Percentiles rank a stretch among this genome's conserved stretches.
phyloP scores from a whole-genome alignment of 1,140 invertebrate species.

The Drosophila watanabei region DNA sequence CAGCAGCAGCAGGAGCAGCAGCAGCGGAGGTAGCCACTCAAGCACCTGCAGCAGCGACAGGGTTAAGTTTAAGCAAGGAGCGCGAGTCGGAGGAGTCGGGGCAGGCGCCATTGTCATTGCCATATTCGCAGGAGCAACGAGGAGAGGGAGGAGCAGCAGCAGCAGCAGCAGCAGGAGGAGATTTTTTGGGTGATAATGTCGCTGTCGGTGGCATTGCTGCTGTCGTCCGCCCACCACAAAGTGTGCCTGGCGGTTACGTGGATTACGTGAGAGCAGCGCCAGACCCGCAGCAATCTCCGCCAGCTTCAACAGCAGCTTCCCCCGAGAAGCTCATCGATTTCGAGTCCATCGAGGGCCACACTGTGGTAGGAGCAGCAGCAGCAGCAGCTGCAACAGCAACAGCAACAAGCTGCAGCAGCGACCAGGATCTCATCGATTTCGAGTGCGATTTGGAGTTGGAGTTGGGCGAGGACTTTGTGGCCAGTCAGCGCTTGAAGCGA shows the following conservation, averaged over 20 bases:
- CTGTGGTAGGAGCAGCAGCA: not conserved
- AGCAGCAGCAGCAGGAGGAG: not conserved
- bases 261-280: slow-evolving; percentile 64
- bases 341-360: slow-evolving; percentile 44
- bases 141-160: slow-evolving; percentile 12
- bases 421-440: slow-evolving; percentile 77
- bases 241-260: slow-evolving; percentile 69
- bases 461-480: slow-evolving; percentile 75
- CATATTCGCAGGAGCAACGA: slow-evolving; percentile 37
- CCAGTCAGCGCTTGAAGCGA: slow-evolving; percentile 77
- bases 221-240: slow-evolving; percentile 33
- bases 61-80: slow-evolving; percentile 18
- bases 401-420: slow-evolving; percentile 66
- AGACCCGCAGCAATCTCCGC: slow-evolving; percentile 18
- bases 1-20: slow-evolving; percentile 3
- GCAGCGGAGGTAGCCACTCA: slow-evolving; percentile 11
- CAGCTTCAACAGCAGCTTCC: slow-evolving; percentile 9
- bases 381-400: slow-evolving; percentile 5
- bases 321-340: slow-evolving; percentile 48
- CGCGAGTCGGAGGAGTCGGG: slow-evolving; percentile 28
- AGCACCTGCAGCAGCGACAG: slow-evolving; percentile 21
- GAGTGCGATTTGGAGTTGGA: slow-evolving; percentile 64
- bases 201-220: slow-evolving; percentile 50
- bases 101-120: slow-evolving; percentile 77
- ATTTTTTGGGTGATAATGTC: slow-evolving; percentile 42